Base-by-base conservation (phyloP, 2,113 vertebrate species). In the Sminthopsis crassicaudata region DNA sequence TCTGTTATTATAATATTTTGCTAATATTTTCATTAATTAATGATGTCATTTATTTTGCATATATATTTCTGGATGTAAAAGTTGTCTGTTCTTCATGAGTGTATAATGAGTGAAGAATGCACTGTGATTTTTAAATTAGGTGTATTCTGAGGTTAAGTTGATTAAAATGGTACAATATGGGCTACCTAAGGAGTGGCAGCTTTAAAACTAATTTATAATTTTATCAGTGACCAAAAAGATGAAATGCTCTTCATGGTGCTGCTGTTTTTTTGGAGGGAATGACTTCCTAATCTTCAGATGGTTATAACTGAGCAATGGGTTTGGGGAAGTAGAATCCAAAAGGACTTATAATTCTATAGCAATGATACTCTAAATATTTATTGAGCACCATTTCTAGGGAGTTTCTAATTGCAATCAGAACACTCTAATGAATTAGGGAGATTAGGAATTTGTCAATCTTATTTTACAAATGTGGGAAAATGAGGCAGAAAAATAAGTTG, bases 121-220 rank as follows among this genome's bases (percentile, higher is more conserved):
- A 94, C 53, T 88, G n/a, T 16, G 67, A 91, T 8, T 50, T 8
- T 95, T 89, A 93, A 90, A 55, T 36, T 19, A 95, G 89, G 36
- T 96, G 57, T 55, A 90, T 95, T 95, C 93, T 92, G 95, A 96
- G 94, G 94, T 57, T 57, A 92, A 92, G 76, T 88, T 51, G 46
- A 1, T 53, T 94, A 46, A 36, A 91, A 42, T 90, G 30, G 42
- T 67, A n/a, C 36, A 51, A 52, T 96, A 54, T 95, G 91, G 89
- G 94, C 60, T 90, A 91, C 46, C 90, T 8, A 90, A 91, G 27
- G 42, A 96, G 30, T 53, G 46, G 60, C 76, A 92, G 50, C 92
- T 48, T 94, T 91, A 90, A 46, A 91, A 92, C 76, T 67, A 94
- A 46, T 23, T 93, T 30, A 46, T 84, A 84, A 36, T 94, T 84